Conservation (phyloP, 1,140 invertebrate species). For the Bombus pyrosoma region DNA sequence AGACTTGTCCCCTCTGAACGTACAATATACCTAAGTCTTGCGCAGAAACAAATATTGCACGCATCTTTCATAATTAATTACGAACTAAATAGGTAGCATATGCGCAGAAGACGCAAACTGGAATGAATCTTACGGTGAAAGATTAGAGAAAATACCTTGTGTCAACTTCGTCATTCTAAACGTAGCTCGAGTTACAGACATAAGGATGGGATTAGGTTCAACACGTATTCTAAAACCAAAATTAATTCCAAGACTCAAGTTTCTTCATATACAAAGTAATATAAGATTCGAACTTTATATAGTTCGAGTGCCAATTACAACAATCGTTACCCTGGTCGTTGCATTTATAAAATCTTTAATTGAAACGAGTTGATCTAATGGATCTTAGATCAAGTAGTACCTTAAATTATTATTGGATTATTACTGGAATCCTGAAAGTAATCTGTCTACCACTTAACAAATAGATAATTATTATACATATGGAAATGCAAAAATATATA, state of each 20-base stretch:
- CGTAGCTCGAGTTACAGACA: constrained; percentile 26
- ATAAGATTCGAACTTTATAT: neutral
- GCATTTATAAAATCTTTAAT: neutral
- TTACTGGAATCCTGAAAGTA: neutral
- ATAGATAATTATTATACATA: neutral
- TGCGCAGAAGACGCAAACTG: neutral
- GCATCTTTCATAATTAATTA: constrained; percentile 18
- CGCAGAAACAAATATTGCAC: neutral
- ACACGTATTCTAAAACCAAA: neutral
- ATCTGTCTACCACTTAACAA: neutral
- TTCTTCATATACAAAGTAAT: neutral
- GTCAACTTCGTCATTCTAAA: constrained; percentile 56
- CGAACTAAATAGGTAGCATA: neutral
- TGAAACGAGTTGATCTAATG: neutral
- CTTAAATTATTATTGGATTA: neutral
- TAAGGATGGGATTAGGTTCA: neutral
- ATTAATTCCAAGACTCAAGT: neutral
- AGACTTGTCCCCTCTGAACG: neutral
- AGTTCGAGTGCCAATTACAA: neutral
- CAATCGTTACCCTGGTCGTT: neutral
- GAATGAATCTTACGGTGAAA: constrained; percentile 40
- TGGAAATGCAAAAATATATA: neutral
- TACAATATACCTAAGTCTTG: constrained; percentile 5
- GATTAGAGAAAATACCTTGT: constrained; percentile 38
- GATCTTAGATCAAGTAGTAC: neutral